Evolutionary conservation across 2,797 vertebrate genomes (phyloP), one percentile per base, ranked within the genome.

Genomic region (Pangasius mekongensis): DNA sequence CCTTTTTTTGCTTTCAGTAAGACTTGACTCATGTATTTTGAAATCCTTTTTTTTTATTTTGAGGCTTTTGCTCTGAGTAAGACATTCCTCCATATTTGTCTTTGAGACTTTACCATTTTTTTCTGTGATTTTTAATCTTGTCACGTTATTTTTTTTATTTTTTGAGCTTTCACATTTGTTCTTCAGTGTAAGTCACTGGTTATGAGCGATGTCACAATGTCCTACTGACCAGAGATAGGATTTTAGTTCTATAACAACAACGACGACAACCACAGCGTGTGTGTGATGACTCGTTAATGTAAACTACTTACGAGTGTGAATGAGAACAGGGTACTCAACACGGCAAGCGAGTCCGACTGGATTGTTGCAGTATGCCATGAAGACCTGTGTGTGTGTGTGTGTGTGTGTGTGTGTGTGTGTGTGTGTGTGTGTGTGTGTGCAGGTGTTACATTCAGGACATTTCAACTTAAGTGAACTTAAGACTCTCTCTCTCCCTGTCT

Each of bases 341-440:
- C 2, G 4, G 77, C 2, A 18, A 87, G 30, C 80, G 7, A 30
- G 86, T 83, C 67, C 10, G 52, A 87, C 86, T 83, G 80, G 78
- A 87, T 87, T 74, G 86, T 74, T 83, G 67, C 69, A 64, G 22
- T 67, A 54, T 8, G 43, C 24, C 18, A 76, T 80, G 81, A 64
- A 54, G 36, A n/a, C n/a, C 10, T 64, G 47, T 66, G 60, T 67
- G 43, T 43, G 33, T 33, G 30, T 62, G 36, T 73, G 69, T 73
- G 69, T 43, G 69, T 24, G 71, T 27, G 36, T 11, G 71, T 24
- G 71, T 5, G 39, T 74, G 71, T 43, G 56, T 58, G 56, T 22
- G 18, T 54, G 81, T 77, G 43, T 52, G 60, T 33, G 47, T 30
- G 74, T 30, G 20, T 36, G 77, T 11, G 22, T 20, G 30, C 52